Conservation (phyloP, 2,797 vertebrate genomes). For the Molossus alvarezi region DNA sequence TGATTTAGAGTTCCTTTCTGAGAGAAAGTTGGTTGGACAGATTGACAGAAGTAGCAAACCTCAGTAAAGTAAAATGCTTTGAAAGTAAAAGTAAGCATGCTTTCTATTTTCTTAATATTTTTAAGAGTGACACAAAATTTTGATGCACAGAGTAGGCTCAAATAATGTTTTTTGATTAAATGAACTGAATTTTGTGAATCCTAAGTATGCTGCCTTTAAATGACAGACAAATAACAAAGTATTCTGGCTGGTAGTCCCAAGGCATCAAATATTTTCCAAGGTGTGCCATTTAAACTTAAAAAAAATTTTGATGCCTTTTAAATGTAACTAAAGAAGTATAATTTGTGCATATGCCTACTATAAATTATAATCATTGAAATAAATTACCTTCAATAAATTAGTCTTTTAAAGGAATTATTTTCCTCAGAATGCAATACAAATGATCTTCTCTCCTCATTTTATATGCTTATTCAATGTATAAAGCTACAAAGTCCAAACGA, state of each 20-base stretch:
- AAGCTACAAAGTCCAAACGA: constrained; percentile 51
- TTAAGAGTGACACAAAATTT: constrained; percentile 25
- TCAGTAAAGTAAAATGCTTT: not conserved
- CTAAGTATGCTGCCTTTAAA: constrained; percentile 18
- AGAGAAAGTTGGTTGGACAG: not conserved
- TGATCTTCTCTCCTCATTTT: not conserved
- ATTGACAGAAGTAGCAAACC: not conserved
- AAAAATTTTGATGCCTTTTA: constrained; percentile 3
- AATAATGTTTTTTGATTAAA: not conserved
- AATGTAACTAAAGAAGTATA: constrained; percentile 28
- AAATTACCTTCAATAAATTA: not conserved
- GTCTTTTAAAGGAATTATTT: constrained; percentile 44
- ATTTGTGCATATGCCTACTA: constrained; percentile 6
- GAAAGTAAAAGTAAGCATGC: not conserved
- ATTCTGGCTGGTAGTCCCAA: not conserved
- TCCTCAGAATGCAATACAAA: constrained; percentile 29
- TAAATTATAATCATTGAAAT: constrained; percentile 5
- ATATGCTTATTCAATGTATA: constrained; percentile 5
- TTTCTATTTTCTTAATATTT: constrained; percentile 35
- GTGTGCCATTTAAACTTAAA: not conserved
- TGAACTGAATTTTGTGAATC: constrained; percentile 56
- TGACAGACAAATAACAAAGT: not conserved
- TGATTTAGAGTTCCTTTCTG: constrained; percentile 28
- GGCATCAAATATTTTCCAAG: not conserved
- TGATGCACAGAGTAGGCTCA: not conserved